Evolutionary conservation across 23 tunicate species (phyloP), one percentile per base, ranked within the genome.

Genomic region (Botrylloides violaceus): DNA sequence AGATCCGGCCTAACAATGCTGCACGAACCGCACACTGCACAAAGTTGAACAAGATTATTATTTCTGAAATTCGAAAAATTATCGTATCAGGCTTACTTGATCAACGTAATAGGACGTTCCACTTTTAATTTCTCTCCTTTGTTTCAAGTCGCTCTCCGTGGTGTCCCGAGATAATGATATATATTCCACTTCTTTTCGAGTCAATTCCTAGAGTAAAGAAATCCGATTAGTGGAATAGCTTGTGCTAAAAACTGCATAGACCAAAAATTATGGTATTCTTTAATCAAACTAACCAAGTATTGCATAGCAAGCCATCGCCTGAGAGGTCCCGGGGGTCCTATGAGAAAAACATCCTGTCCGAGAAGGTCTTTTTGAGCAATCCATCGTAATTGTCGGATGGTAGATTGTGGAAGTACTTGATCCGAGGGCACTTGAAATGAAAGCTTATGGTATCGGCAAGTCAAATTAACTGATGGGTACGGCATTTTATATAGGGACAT

Each of bases 281-380:
- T n/a, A n/a, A 24, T n/a, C 29, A 47, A 27, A 33, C 64, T 47
- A 34, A 88, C 96, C 80, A 88, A 65, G 58, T 88, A 88, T 56
- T 83, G 84, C 96, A 91, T 83, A 2, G 98, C 91, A 32, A 91
- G 66, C 24, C 59, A 59, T 58, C 98, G 43, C 15, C 91, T 56
- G 49, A 83, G 48, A 30, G 98, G 98, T 27, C 98, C 98, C 2
- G 98, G 98, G 26, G 98, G 98, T 21, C 98, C 98, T 37, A 91
- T 91, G 15, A 91, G 61, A 70, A 91, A 91, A 3, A 83, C 55
- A 61, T 91, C 98, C 71, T 91, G 98, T 32, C 98, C 98, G 0
- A 91, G 82, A 31, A 91, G 60, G 70, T 91, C 98, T 66, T 91
- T 91, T 70, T 91, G 90, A 5, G 91, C 90, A 71, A 91, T 83